Evolutionary conservation across 1,140 invertebrate genomes (phyloP).

Genomic region (Drosophila sucinea): DNA sequence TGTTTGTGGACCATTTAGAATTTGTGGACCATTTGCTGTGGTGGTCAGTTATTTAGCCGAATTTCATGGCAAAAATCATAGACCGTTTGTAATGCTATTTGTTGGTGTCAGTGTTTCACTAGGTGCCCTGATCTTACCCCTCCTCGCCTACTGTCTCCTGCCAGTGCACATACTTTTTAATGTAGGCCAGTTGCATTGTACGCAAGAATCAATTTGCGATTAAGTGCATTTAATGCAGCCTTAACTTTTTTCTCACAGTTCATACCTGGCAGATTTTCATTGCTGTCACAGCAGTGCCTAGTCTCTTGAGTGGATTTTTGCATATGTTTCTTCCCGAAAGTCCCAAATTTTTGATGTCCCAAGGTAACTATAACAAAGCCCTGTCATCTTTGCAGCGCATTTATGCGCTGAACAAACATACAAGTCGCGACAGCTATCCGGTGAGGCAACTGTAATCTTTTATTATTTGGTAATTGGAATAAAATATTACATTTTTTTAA

Average conservation of each 20-base stretch:
- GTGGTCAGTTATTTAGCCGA: slow-evolving; percentile 88
- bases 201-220: slow-evolving; percentile 6
- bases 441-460: slow-evolving; percentile 82
- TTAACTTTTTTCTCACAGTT: slow-evolving; percentile 81
- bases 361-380: slow-evolving; percentile 87
- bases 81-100: slow-evolving; percentile 86
- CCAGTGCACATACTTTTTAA: slow-evolving; percentile 68
- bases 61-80: slow-evolving; percentile 86
- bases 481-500: not conserved
- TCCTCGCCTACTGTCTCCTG: slow-evolving; percentile 85
- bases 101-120: slow-evolving; percentile 86
- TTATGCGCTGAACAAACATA: slow-evolving; percentile 85
- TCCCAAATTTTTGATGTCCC: slow-evolving; percentile 91
- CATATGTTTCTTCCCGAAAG: slow-evolving; percentile 90
- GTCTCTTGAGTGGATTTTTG: slow-evolving; percentile 85
- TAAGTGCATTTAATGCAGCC: slow-evolving; percentile 8
- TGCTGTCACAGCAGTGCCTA: slow-evolving; percentile 86
- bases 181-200: slow-evolving; percentile 47
- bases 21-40: slow-evolving; percentile 89
- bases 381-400: slow-evolving; percentile 43
- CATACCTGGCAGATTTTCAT: slow-evolving; percentile 91
- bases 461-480: too few species aligned
- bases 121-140: slow-evolving; percentile 84
- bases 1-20: slow-evolving; percentile 80
- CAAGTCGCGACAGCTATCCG: slow-evolving; percentile 86